Evolutionary conservation across 2,113 vertebrate species (phyloP).

Genomic region (Stigmatopora nigra): DNA sequence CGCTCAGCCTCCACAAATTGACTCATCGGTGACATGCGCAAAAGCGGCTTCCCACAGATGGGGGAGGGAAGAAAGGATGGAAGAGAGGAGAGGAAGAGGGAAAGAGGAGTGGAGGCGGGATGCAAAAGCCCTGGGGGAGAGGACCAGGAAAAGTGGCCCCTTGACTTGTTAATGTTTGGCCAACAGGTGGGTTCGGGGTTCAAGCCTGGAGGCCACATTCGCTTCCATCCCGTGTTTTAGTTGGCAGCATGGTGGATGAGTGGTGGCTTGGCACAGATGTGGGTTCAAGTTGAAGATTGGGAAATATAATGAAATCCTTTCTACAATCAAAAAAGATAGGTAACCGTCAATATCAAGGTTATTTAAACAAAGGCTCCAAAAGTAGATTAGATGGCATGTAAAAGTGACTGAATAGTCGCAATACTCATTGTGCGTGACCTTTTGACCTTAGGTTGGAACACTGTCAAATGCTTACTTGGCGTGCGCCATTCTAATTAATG

Average conservation of each 20-base stretch:
- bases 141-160: not conserved
- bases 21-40: conserved; percentile 68
- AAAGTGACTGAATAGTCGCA: too few relatives aligned
- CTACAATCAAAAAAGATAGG: too few relatives aligned
- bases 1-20: conserved; percentile 65
- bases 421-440: not conserved
- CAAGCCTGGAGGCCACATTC: not conserved
- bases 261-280: too few relatives aligned
- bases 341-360: too few relatives aligned
- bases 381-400: too few relatives aligned
- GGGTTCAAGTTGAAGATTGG: too few relatives aligned
- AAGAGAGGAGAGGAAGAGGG: conserved; percentile 15
- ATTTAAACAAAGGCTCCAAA: too few relatives aligned
- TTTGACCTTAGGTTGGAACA: not conserved
- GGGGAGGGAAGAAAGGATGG: conserved; percentile 54
- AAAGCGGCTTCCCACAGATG: conserved; percentile 65
- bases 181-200: not conserved
- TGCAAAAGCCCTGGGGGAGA: conserved; percentile 22
- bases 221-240: not conserved
- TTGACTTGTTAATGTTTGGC: not conserved
- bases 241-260: too few relatives aligned
- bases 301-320: too few relatives aligned
- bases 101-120: conserved; percentile 18
- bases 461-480: not conserved
- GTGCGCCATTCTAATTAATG: not conserved